Base-by-base conservation (phyloP, 2,113 vertebrate genomes). In the Bucco capensis region DNA sequence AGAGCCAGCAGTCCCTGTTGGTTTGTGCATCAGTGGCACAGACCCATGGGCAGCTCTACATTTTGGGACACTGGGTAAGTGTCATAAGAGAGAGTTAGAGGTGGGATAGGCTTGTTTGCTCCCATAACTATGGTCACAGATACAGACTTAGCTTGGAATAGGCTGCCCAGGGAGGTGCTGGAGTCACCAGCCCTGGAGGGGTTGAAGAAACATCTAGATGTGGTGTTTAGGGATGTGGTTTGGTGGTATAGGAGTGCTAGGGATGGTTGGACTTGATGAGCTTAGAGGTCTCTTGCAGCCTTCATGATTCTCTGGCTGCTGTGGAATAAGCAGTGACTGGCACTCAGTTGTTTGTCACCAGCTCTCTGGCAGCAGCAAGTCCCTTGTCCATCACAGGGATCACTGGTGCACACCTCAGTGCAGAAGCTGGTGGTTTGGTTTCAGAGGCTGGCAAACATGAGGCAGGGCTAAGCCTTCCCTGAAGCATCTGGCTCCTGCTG, bases 401-500 rank as follows among this genome's bases (percentile, higher is more conserved):
- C 85, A 38, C 46, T 37, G 46, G 51, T 51, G 86, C 73, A 71
- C 69, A 35, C 65, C 89, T 78, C 73, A 10, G 35, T 56, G 83
- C 65, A 74, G 89, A 67, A 88, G 61, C n/a, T 56, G 83, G 47
- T n/a, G 56, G 56, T 46, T 93, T 92, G 77, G 81, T 70, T 82
- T 79, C 31, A 50, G 73, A 53, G 44, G 23, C 70, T 23, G 2
- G 60, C 49, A 61, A 66, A 49, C 0, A 0, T 0, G 0, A 47
- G 8, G 49, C 1, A 0, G 62, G 38, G 24, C 5, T 3, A 42
- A 84, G 58, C 46, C 69, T 84, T 51, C 35, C 67, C 54, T 65
- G 28, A 38, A 87, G 87, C 84, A 53, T 82, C 83, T 89, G 86
- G 50, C 74, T 94, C 23, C 71, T 76, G 46, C 89, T 94, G 93